Evolutionary conservation across 30 jellyfish, hydroid and myxozoan species (phyloP).

Genomic region (Aurelia aurita complex sp. Pacific): DNA sequence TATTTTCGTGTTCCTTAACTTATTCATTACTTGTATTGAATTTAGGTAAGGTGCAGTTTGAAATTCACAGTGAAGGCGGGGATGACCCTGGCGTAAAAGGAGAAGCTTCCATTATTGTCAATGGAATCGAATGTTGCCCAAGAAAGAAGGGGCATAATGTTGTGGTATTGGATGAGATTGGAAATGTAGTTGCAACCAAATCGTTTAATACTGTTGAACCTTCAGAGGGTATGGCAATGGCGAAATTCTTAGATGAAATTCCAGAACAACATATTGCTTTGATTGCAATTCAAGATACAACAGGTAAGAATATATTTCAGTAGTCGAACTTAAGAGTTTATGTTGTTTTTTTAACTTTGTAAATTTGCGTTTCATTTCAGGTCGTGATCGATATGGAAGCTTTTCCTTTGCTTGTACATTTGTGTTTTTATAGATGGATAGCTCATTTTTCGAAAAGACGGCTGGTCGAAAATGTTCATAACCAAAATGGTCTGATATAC

Average conservation of each 20-base stretch:
- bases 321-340: background rate
- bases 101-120: conserved; percentile 77
- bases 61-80: conserved; percentile 89
- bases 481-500: too few species aligned
- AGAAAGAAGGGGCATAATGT: conserved; percentile 86
- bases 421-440: too few species aligned
- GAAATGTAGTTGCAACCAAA: conserved; percentile 73
- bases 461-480: too few species aligned
- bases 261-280: conserved; percentile 92
- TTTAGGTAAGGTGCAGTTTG: conserved; percentile 88
- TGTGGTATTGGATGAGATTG: conserved; percentile 85
- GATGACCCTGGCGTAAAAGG: conserved; percentile 89
- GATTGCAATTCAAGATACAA: conserved; percentile 87
- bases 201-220: conserved; percentile 81
- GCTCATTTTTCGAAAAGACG: too few species aligned
- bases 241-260: conserved; percentile 80
- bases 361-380: too few species aligned
- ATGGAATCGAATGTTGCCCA: conserved; percentile 86
- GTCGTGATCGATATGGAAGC: too few species aligned
- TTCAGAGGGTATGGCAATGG: conserved; percentile 87
- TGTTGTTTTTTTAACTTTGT: too few species aligned
- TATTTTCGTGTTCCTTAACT: too few species aligned
- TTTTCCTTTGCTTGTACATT: too few species aligned
- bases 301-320: conserved; percentile 48
- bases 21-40: too few species aligned